Evolutionary conservation across 2,888 invertebrate genomes (phyloP).

Genomic region (Tridacna gigas): DNA sequence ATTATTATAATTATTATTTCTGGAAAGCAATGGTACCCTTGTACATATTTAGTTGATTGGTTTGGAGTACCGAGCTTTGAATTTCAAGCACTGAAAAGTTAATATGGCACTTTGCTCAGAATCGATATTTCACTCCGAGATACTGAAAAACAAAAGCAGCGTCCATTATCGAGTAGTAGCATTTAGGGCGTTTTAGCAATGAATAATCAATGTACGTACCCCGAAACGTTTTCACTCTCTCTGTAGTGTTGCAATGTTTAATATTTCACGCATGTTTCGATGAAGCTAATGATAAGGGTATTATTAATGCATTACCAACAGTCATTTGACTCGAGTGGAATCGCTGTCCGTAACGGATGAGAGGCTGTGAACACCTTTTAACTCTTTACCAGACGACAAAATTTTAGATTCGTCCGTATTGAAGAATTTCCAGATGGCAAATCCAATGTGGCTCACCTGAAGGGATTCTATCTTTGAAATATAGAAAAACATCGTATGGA

Average conservation of each 20-base stretch:
- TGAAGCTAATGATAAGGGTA: background rate
- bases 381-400: no score
- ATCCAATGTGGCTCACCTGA: no score
- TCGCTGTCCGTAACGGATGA: background rate
- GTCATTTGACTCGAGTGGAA: background rate
- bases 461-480: no score
- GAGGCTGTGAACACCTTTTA: no score
- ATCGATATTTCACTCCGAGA: background rate
- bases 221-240: background rate
- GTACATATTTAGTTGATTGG: no score
- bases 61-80: no score
- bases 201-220: conserved; percentile 5
- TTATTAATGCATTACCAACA: conserved; percentile 3
- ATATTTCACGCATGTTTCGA: background rate
- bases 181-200: background rate
- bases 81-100: background rate
- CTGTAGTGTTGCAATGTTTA: conserved; percentile 5
- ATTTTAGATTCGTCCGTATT: no score
- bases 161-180: background rate
- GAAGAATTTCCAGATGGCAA: no score
- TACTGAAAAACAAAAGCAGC: background rate
- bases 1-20: no score
- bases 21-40: no score
- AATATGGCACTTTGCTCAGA: background rate
- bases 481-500: no score